These are phyloP conservation scores for Rhinogobio ventralis DNA, from an alignment of 2,797 vertebrate species.

Conservation along the genomic window DNA sequence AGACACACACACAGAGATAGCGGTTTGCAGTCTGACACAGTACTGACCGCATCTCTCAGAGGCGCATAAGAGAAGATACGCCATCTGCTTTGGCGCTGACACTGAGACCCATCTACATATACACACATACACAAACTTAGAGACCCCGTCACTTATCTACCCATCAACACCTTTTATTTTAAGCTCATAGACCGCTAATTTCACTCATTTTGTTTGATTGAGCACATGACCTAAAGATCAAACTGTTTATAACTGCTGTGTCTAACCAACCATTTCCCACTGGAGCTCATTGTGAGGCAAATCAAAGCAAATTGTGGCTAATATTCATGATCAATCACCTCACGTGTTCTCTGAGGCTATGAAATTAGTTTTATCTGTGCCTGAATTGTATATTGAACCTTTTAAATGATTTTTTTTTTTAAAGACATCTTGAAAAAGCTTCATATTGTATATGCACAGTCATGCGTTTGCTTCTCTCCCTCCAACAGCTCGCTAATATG, in stretches of 20 bases:
- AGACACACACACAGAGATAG: slow-evolving; percentile 48
- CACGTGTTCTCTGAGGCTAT: slow-evolving; percentile 23
- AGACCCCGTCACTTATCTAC: slow-evolving; percentile 21
- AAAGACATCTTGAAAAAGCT: slow-evolving; percentile 36
- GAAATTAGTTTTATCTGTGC: slow-evolving; percentile 4
- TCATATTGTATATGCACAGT: slow-evolving; percentile 49
- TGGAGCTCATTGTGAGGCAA: slow-evolving; percentile 20
- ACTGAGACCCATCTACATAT: slow-evolving; percentile 25
- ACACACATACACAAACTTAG: slow-evolving; percentile 33
- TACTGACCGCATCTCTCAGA: slow-evolving; percentile 55
- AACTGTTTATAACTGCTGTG: slow-evolving; percentile 34
- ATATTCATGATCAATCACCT: slow-evolving; percentile 40
- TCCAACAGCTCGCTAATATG: slow-evolving; percentile 63
- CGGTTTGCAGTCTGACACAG: slow-evolving; percentile 48
- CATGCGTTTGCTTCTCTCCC: slow-evolving; percentile 60
- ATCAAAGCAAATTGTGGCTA: slow-evolving; percentile 26
- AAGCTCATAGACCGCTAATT: slow-evolving; percentile 27
- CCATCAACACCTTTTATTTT: slow-evolving; percentile 28
- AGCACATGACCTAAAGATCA: slow-evolving; percentile 31
- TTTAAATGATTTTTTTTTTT: slow-evolving; percentile 44
- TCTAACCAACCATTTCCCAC: slow-evolving; percentile 5
- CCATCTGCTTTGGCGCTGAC: slow-evolving; percentile 54
- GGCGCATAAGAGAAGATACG: slow-evolving; percentile 50
- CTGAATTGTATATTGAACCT: slow-evolving; percentile 43
- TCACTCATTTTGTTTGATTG: slow-evolving; percentile 35